Evolutionary conservation across 2,888 invertebrate species (phyloP).

Genomic region (Schrankia costaestrigalis): DNA sequence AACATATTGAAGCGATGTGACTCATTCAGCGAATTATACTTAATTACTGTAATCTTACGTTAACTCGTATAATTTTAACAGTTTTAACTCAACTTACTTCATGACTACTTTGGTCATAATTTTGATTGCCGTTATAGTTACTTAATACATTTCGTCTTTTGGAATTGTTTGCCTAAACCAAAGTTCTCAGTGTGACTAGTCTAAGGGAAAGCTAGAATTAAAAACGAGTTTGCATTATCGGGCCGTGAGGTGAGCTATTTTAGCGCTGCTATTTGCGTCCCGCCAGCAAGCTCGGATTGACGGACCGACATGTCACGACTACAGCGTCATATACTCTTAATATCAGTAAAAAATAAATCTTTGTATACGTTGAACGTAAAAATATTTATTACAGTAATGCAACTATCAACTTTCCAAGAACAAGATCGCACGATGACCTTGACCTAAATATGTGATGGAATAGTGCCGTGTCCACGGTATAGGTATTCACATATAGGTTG

Average conservation of each 20-base stretch:
- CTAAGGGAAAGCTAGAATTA: constrained; percentile 66
- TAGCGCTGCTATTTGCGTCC: constrained; percentile 69
- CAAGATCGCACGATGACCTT: constrained; percentile 61
- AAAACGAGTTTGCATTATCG: constrained; percentile 76
- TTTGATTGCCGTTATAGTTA: too few species aligned
- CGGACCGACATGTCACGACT: constrained; percentile 74
- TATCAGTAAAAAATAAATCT: neutral
- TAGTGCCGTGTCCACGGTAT: constrained; percentile 22
- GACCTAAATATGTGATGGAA: constrained; percentile 64
- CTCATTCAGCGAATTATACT: constrained; percentile 37
- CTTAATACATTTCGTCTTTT: constrained; percentile 8
- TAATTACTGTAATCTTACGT: constrained; percentile 27
- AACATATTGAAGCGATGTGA: constrained; percentile 46
- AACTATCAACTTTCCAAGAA: constrained; percentile 20
- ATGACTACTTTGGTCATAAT: constrained; percentile 2
- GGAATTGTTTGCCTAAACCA: constrained; percentile 16
- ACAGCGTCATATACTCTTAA: constrained; percentile 45
- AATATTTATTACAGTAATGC: constrained; percentile 4
- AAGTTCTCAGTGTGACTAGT: constrained; percentile 39
- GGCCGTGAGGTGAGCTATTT: constrained; percentile 75
- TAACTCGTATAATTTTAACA: constrained; percentile 19
- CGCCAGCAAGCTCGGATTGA: constrained; percentile 78
- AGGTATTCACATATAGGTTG: constrained; percentile 17
- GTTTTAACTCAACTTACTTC: constrained; percentile 17
- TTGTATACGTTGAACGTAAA: too few species aligned